These are phyloP conservation scores for Hecatera dysodea DNA, from an alignment of 2,888 invertebrate genomes.

Conservation along the genomic window DNA sequence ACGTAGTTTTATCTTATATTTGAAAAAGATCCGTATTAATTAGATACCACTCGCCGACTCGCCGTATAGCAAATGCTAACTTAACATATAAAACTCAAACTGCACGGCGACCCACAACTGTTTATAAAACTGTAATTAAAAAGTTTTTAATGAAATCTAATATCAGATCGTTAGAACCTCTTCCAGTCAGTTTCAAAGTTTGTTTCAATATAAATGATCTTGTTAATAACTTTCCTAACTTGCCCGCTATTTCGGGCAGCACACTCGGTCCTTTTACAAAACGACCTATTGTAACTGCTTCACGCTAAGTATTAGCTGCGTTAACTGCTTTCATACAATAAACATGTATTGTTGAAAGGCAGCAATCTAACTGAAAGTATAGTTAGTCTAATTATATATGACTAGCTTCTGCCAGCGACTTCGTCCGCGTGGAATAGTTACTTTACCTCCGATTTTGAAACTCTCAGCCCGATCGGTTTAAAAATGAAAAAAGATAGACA, in stretches of 20 bases:
- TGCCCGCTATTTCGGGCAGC: conserved; percentile 58
- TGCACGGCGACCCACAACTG: conserved; percentile 25
- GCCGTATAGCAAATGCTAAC: not conserved
- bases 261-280: conserved; percentile 49
- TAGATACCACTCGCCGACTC: not conserved
- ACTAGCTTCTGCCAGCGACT: no score
- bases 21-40: conserved; percentile 2
- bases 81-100: conserved; percentile 11
- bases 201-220: conserved; percentile 69
- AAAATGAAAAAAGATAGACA: no score
- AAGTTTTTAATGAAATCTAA: conserved; percentile 68
- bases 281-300: conserved; percentile 49
- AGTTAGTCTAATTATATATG: no score
- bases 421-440: no score
- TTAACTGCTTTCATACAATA: conserved; percentile 61
- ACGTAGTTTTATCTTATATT: not conserved
- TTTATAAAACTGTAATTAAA: conserved; percentile 55
- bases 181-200: conserved; percentile 64
- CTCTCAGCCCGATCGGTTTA: no score
- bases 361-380: conserved; percentile 55
- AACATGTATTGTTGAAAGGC: conserved; percentile 42
- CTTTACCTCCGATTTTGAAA: no score
- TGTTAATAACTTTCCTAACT: conserved; percentile 65
- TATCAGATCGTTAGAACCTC: conserved; percentile 61
- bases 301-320: conserved; percentile 53